Percentiles rank a stretch among this genome's conserved stretches.
These are phyloP conservation scores for Vicugna pacos DNA, from an alignment of 2,113 vertebrate genomes.

Conservation along the genomic window DNA sequence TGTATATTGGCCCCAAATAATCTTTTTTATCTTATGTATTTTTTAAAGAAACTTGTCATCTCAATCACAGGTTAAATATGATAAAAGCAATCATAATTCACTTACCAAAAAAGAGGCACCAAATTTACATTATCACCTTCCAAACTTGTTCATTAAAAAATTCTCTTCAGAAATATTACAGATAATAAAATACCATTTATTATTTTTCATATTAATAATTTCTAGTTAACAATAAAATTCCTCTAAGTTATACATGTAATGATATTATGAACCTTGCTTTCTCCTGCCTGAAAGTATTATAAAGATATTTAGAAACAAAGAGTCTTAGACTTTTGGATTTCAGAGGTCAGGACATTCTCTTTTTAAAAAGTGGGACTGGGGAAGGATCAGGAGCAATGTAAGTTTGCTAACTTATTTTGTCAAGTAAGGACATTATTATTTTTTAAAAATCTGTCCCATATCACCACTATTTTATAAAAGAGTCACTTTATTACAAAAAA, in stretches of 20 bases:
- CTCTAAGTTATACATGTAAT: background rate
- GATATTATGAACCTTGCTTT: background rate
- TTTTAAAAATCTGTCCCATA: background rate
- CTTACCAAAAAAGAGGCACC: background rate
- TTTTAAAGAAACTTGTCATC: background rate
- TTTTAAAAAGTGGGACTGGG: background rate
- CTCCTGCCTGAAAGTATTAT: background rate
- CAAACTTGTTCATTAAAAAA: background rate
- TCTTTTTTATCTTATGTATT: background rate
- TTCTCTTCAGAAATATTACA: background rate
- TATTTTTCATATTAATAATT: background rate
- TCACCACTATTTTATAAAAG: background rate
- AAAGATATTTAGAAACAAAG: conserved; percentile 12
- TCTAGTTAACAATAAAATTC: background rate
- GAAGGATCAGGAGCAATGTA: background rate
- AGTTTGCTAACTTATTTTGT: background rate
- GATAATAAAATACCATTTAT: background rate
- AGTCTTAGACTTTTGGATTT: background rate
- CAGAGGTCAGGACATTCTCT: background rate
- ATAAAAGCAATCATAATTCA: conserved; percentile 1
- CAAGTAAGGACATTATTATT: background rate
- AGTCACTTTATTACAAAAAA: background rate
- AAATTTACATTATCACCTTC: background rate
- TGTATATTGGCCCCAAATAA: background rate
- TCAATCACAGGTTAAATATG: background rate